Evolutionary conservation across 2,888 invertebrate species (phyloP).

Genomic region (Glyphotaelius pellucidus): DNA sequence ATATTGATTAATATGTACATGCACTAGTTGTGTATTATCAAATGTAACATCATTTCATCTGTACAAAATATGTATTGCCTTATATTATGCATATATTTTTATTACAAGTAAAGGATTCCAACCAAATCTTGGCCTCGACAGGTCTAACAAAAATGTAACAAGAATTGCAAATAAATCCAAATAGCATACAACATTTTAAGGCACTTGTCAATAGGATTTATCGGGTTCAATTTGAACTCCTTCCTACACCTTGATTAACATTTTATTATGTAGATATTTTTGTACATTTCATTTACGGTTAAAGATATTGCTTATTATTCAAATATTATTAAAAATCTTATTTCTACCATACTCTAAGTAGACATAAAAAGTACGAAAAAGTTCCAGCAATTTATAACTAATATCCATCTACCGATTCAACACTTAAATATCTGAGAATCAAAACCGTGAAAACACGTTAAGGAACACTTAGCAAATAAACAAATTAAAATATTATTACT

Average conservation of each 20-base stretch:
- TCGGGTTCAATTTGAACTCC: background rate
- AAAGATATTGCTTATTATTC: background rate
- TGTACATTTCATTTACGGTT: background rate
- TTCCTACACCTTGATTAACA: background rate
- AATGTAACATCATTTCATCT: too few relatives aligned
- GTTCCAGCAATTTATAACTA: slow-evolving; percentile 11
- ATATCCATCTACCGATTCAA: slow-evolving; percentile 28
- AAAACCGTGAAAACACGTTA: slow-evolving; percentile 58
- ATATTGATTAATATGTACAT: too few relatives aligned
- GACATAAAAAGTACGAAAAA: slow-evolving; percentile 24
- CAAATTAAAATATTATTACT: slow-evolving; percentile 40
- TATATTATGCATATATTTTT: background rate
- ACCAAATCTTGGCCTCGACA: background rate
- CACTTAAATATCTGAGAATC: slow-evolving; percentile 44
- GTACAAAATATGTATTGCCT: background rate
- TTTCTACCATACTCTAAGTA: background rate
- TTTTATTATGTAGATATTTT: background rate
- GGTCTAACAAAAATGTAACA: background rate
- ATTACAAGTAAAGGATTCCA: background rate
- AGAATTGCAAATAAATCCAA: background rate
- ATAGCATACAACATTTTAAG: background rate
- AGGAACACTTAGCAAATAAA: slow-evolving; percentile 62
- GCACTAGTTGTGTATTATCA: background rate
- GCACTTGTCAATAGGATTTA: background rate
- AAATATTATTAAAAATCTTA: background rate